Conservation (phyloP, 2,888 invertebrate species). For the Geotrupes spiniger region DNA sequence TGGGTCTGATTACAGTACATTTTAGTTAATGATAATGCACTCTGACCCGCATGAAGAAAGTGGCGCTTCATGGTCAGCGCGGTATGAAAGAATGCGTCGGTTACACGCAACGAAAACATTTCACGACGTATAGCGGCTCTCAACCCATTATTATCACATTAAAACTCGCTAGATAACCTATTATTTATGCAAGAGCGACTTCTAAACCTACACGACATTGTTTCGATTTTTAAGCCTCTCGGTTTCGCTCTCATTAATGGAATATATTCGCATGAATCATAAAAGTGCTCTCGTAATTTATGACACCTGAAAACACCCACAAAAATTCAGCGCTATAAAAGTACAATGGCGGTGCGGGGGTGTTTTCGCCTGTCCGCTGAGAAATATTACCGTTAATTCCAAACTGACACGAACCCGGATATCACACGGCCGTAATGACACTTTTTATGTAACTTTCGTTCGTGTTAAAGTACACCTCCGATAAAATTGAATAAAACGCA, state of each 20-base stretch:
- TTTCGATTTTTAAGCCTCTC: slow-evolving; percentile 10
- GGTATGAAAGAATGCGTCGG: slow-evolving; percentile 6
- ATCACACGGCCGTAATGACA: slow-evolving; percentile 9
- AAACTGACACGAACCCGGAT: slow-evolving; percentile 12
- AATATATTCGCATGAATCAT: slow-evolving; percentile 9
- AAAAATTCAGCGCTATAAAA: slow-evolving; percentile 18
- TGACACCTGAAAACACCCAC: slow-evolving; percentile 21
- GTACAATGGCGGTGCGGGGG: slow-evolving; percentile 18
- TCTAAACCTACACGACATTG: slow-evolving; percentile 13
- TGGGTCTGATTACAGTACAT: slow-evolving; percentile 15
- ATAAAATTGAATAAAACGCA: slow-evolving; percentile 6
- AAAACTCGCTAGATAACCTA: slow-evolving; percentile 8
- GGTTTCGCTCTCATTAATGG: slow-evolving; percentile 9
- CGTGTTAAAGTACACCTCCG: slow-evolving; percentile 4
- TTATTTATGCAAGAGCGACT: slow-evolving; percentile 14
- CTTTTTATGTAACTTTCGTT: slow-evolving; percentile 10
- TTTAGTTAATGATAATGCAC: slow-evolving; percentile 19
- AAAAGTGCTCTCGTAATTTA: slow-evolving; percentile 22
- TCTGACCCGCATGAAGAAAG: slow-evolving; percentile 10
- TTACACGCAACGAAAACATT: background rate
- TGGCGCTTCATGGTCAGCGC: slow-evolving; percentile 10
- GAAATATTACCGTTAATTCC: slow-evolving; percentile 8
- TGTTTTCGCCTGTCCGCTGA: slow-evolving; percentile 6
- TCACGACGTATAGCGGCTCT: no score
- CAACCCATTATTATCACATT: slow-evolving; percentile 3